Evolutionary conservation across 2,888 invertebrate species (phyloP), one percentile per base, ranked within the genome.

Genomic region (Rotaria macrura): DNA sequence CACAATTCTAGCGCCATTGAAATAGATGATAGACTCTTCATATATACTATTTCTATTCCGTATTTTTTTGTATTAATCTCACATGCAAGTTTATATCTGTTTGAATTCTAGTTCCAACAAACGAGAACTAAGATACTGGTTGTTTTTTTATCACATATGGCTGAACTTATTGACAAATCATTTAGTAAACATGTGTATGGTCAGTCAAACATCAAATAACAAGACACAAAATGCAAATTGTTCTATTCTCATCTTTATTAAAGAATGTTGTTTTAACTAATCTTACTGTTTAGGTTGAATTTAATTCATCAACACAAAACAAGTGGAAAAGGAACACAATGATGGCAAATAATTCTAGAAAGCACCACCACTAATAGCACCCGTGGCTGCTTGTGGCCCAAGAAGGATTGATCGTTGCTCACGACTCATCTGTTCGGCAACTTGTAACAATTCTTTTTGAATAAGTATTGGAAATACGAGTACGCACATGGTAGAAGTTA

Each of bases 381-480:
- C 25, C 12, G 43, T 43, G 14, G 79, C 43, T 25, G 79, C 79
- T 23, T 79, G 79, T 43, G 79, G 79, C 25, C 79, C 79, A 9
- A 79, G 79, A n/a, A 79, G 43, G n/a, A 79, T 25, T 25, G 79
- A 79, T 79, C 79, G 79, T 43, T 79, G 79, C 43, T 79, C 79
- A n/a, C 43, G 79, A 23, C 43, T 43, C 1, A 79, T 43, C 14
- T 79, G 79, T 43, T 79, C 43, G 14, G 79, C 79, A n/a, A 79
- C 79, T 79, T 79, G 79, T 79, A 79, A 43, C 6, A 79, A 79
- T 79, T 79, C 79, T 79, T 79, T 79, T 79, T 79, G 79, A 79
- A 79, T 43, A 12, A 79, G 43, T 14, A 79, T 79, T 5, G 79
- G 79, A 43, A 79, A 79, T n/a, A 79, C 43, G 5, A 79, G 43